Evolutionary conservation across 2,113 vertebrate genomes (phyloP).

Genomic region (Solenodon paradoxus): DNA sequence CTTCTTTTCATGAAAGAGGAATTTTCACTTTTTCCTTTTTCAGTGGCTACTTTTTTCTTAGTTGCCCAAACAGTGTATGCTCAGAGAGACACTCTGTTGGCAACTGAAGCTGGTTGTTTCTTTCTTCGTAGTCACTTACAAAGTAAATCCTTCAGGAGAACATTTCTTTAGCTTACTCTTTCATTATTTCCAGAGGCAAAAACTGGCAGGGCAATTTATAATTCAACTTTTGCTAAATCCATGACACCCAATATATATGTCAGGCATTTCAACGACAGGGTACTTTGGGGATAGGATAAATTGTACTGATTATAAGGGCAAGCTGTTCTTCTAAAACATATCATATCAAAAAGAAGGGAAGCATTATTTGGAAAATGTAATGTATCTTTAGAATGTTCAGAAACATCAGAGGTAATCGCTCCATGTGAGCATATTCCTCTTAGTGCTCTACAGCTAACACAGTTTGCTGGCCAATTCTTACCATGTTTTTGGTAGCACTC

Average conservation of each 20-base stretch:
- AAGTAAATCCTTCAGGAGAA: slow-evolving; percentile 86
- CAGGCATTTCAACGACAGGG: slow-evolving; percentile 93
- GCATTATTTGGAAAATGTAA: slow-evolving; percentile 85
- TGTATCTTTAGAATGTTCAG: slow-evolving; percentile 86
- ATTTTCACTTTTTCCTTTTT: slow-evolving; percentile 45
- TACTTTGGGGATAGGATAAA: slow-evolving; percentile 90
- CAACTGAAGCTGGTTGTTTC: slow-evolving; percentile 80
- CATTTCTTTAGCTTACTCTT: slow-evolving; percentile 86
- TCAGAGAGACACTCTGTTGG: slow-evolving; percentile 81
- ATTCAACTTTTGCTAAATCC: slow-evolving; percentile 94
- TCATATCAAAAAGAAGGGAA: slow-evolving; percentile 86
- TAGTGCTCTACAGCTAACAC: slow-evolving; percentile 77
- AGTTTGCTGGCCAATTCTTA: slow-evolving; percentile 78
- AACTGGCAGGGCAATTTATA: slow-evolving; percentile 92
- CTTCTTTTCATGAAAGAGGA: slow-evolving; percentile 58
- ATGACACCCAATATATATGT: slow-evolving; percentile 98
- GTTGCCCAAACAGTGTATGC: slow-evolving; percentile 66
- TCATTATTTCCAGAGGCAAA: slow-evolving; percentile 92
- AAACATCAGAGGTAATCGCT: slow-evolving; percentile 85
- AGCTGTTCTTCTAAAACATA: slow-evolving; percentile 88
- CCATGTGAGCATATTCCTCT: slow-evolving; percentile 79
- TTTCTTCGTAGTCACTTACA: slow-evolving; percentile 82
- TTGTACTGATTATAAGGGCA: slow-evolving; percentile 90
- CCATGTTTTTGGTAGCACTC: slow-evolving; percentile 80
- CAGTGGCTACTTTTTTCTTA: slow-evolving; percentile 64